Evolutionary conservation across 2,797 vertebrate species (phyloP).

Genomic region (Choloepus didactylus): DNA sequence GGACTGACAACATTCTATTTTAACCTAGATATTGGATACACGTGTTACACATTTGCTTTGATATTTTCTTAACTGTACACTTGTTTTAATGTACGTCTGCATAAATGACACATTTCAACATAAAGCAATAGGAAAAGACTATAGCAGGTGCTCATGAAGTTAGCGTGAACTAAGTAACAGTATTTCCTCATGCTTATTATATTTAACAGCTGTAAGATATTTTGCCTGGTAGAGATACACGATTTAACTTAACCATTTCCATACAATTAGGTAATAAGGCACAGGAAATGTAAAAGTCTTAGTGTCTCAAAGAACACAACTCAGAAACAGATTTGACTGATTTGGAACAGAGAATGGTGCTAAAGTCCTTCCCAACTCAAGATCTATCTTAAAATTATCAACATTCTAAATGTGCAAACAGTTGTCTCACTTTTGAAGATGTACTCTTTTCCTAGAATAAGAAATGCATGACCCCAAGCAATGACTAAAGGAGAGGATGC

Average conservation of each 20-base stretch:
- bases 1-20: not conserved
- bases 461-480: constrained; percentile 4
- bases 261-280: constrained; percentile 1
- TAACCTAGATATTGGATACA: not conserved
- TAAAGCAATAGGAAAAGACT: not conserved
- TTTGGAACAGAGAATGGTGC: constrained; percentile 1
- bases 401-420: not conserved
- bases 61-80: not conserved
- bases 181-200: not conserved
- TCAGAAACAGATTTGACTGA: constrained; percentile 24
- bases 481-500: not conserved
- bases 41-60: not conserved
- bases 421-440: not conserved
- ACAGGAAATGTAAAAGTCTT: constrained; percentile 25
- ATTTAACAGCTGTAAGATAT: constrained; percentile 39
- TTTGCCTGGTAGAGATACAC: constrained; percentile 4
- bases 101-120: not conserved
- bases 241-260: constrained; percentile 53
- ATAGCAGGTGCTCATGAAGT: not conserved
- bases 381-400: constrained; percentile 27
- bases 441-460: constrained; percentile 24
- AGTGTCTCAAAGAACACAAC: constrained; percentile 36
- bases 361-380: constrained; percentile 28
- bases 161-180: not conserved
- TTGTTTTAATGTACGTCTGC: constrained; percentile 42